Percentiles rank a stretch among this genome's conserved stretches.
These are phyloP conservation scores for Thysanoteuthis rhombus DNA, from an alignment of 2,888 invertebrate species.

Conservation along the genomic window DNA sequence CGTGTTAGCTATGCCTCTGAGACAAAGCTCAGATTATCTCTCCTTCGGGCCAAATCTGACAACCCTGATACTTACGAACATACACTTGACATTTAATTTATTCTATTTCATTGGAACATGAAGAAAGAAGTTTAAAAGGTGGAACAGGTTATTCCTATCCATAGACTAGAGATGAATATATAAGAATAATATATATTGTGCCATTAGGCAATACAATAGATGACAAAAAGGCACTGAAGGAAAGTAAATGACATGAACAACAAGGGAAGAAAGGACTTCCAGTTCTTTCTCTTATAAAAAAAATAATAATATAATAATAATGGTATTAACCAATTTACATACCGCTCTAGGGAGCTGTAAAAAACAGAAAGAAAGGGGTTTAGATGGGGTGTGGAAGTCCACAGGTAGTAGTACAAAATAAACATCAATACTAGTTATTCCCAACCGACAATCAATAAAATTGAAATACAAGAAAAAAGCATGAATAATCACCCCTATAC, in stretches of 20 bases:
- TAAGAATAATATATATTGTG: neutral
- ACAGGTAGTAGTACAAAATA: neutral
- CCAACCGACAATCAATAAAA: neutral
- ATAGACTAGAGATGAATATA: neutral
- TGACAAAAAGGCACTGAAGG: neutral
- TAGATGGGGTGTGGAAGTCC: neutral
- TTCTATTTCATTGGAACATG: too few relatives aligned
- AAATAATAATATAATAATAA: neutral
- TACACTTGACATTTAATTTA: neutral
- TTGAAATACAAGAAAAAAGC: neutral
- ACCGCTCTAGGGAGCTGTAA: conserved; percentile 12
- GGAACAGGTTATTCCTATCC: neutral
- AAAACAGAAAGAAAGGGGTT: neutral
- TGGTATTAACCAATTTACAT: neutral
- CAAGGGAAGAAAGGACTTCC: neutral
- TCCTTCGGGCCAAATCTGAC: too few relatives aligned
- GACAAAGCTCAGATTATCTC: too few relatives aligned
- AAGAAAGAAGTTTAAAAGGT: neutral
- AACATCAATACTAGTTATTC: neutral
- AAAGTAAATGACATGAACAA: neutral
- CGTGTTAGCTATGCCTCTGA: too few relatives aligned
- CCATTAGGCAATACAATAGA: neutral
- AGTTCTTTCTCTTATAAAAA: neutral
- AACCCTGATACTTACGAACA: too few relatives aligned
- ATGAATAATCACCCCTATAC: neutral